Base-by-base conservation (phyloP, 2,797 vertebrate species). In the Trachops cirrhosus region DNA sequence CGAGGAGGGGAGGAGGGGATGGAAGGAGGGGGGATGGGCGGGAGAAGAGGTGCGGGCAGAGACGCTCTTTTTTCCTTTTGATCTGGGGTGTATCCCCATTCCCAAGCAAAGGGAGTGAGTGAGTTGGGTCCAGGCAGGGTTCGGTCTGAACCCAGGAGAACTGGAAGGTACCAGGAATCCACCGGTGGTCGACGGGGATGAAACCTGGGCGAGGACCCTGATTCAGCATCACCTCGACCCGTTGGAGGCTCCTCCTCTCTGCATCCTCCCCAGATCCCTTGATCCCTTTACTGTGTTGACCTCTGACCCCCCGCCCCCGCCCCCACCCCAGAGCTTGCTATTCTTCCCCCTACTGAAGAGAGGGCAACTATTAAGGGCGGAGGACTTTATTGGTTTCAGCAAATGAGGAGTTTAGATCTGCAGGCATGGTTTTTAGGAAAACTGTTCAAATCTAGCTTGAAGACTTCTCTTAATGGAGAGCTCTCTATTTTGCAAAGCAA, bases 361-460 rank as follows among this genome's bases (percentile, higher is more conserved):
- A 54, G 32, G 16, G 8, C 24, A 22, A 50, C 73, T 92, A 29
- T 73, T 41, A 71, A 14, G 57, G 50, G 44, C 39, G 24, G 41
- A 89, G 24, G 26, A 37, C 79, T 93, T 92, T 95, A 80, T 52
- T 84, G 70, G n/a, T 94, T 95, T 92, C 29, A 77, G 91, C 77
- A 97, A 96, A 77, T 96, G 85, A 85, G 54, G 79, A 96, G 84
- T 93, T 96, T 79, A 64, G 70, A 94, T 79, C 68, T 57, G 62
- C 89, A 93, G 67, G 24, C 54, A 26, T 57, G 54, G 16, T 90
- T 89, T 87, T 91, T 64, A 29, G 24, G 26, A 91, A 96, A 89
- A 54, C 59, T 44, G 34, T 84, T 93, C 57, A 87, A 73, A 24
- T 89, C 19, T 82, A 87, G 62, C 67, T 67, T 22, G 73, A 93